Conservation (phyloP, 30 jellyfish, hydroid and myxozoan genomes). For the Cassiopea xamachana region DNA sequence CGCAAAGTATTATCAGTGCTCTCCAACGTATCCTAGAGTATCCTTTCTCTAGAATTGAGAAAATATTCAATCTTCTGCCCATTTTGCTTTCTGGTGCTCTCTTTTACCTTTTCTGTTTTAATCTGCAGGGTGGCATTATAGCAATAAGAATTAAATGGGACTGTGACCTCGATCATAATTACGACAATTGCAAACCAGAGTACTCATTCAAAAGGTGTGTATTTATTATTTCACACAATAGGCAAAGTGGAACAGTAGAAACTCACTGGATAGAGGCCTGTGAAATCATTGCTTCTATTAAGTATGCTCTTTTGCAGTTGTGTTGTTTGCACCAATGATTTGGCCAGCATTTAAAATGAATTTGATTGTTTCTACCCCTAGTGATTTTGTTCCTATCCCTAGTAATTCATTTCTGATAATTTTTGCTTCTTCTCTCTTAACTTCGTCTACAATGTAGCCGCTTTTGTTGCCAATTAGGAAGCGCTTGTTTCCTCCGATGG, state of each 20-base stretch:
- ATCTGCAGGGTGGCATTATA: conserved; percentile 83
- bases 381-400: no score
- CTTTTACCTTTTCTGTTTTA: not conserved
- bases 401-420: no score
- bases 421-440: no score
- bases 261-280: no score
- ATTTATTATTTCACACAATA: not conserved
- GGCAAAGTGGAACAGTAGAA: not conserved
- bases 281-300: not conserved
- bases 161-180: conserved; percentile 79
- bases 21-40: no score
- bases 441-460: no score
- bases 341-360: no score
- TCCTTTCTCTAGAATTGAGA: not conserved
- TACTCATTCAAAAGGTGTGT: conserved; percentile 82
- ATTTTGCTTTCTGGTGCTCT: not conserved
- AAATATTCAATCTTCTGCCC: not conserved
- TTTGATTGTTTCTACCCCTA: no score
- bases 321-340: no score
- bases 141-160: conserved; percentile 89
- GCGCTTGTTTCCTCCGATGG: no score
- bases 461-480: no score
- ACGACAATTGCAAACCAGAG: conserved; percentile 68
- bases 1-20: no score
- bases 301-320: not conserved